Evolutionary conservation across 2,113 vertebrate genomes (phyloP).

Genomic region (Centropus unirufus): DNA sequence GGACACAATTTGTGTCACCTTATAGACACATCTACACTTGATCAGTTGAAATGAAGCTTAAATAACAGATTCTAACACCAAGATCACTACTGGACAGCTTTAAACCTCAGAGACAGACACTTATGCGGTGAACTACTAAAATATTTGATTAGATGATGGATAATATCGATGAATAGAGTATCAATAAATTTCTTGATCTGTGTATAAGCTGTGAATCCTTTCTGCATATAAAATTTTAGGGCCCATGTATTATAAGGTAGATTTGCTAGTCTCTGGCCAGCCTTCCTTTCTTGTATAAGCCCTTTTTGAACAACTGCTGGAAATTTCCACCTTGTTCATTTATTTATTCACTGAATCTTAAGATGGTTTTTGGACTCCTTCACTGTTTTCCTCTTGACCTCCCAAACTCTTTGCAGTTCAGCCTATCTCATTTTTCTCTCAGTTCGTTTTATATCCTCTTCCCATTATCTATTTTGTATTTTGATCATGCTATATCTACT

Average conservation of each 20-base stretch:
- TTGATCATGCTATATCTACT: rapidly evolving
- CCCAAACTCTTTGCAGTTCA: not conserved
- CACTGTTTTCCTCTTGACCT: not conserved
- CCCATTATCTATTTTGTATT: not conserved
- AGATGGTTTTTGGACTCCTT: not conserved
- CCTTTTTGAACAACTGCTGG: not conserved
- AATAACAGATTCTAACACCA: not conserved
- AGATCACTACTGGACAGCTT: not conserved
- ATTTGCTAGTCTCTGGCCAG: not conserved
- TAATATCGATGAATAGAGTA: not conserved
- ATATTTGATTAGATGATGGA: not conserved
- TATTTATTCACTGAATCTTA: not conserved
- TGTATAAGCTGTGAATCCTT: not conserved
- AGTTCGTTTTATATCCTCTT: not conserved
- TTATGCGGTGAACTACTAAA: not conserved
- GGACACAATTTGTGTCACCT: not conserved
- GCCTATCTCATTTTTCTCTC: not conserved
- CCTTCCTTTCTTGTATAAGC: not conserved
- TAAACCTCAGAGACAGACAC: not conserved
- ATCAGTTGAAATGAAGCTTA: not conserved
- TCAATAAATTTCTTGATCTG: not conserved
- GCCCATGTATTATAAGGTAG: rapidly evolving
- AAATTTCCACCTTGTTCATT: not conserved
- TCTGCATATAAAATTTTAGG: not conserved
- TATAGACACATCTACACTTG: not conserved